A percentile compares a stretch with the other conserved stretches of the same genome.
phyloP scores from a whole-genome alignment of 2,888 invertebrate genomes.

The Philereme transversata region DNA sequence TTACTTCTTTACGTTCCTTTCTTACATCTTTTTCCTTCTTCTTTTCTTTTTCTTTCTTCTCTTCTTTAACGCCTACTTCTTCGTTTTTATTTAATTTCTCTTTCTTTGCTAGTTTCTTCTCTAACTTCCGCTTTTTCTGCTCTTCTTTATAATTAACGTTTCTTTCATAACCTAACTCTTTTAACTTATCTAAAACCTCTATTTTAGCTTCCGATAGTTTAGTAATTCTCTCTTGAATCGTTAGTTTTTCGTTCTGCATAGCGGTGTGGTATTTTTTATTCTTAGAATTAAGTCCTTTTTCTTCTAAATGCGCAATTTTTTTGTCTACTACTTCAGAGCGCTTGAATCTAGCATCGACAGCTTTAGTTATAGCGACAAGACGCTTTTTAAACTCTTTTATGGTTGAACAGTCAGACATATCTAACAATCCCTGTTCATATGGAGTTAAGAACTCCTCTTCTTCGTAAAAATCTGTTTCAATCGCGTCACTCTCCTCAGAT shows the following conservation, averaged over 20 bases:
- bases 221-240: slow-evolving; percentile 53
- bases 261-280: slow-evolving; percentile 70
- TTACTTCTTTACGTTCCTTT: slow-evolving; percentile 37
- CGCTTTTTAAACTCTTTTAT: slow-evolving; percentile 60
- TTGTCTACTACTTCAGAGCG: slow-evolving; percentile 52
- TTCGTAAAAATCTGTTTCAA: slow-evolving; percentile 64
- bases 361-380: slow-evolving; percentile 54
- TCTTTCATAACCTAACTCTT: slow-evolving; percentile 45
- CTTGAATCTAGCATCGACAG: slow-evolving; percentile 53
- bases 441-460: slow-evolving; percentile 57
- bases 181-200: slow-evolving; percentile 46
- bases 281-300: slow-evolving; percentile 55
- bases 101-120: slow-evolving; percentile 37
- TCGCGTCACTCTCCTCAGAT: slow-evolving; percentile 66
- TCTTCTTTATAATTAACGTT: slow-evolving; percentile 35
- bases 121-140: slow-evolving; percentile 34
- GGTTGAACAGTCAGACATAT: slow-evolving; percentile 61
- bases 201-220: slow-evolving; percentile 55
- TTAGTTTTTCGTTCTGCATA: slow-evolving; percentile 63
- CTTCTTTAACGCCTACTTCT: slow-evolving; percentile 23
- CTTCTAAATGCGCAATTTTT: slow-evolving; percentile 65
- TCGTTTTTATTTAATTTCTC: slow-evolving; percentile 17
- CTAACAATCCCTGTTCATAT: slow-evolving; percentile 59
- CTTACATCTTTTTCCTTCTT: slow-evolving; percentile 28
- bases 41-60: slow-evolving; percentile 32